Percentiles rank a stretch among this genome's conserved stretches.
These are phyloP conservation scores for Branchipolynoe longqiensis DNA, from an alignment of 2,888 invertebrate species.

Conservation along the genomic window DNA sequence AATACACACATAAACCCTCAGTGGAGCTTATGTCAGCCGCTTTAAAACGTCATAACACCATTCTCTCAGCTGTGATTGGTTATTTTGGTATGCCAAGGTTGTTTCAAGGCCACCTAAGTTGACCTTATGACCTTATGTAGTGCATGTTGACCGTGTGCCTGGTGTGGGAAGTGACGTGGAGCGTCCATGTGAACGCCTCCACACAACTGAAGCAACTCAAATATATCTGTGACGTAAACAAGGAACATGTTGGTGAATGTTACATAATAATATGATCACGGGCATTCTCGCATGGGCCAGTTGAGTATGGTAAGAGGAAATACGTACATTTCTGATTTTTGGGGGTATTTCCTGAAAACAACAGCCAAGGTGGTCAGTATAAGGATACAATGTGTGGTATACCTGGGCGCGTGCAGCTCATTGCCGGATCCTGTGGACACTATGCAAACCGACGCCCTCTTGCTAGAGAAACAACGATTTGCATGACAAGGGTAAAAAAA, in stretches of 20 bases:
- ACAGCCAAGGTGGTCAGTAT: conserved; percentile 52
- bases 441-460: conserved; percentile 46
- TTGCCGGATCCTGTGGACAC: conserved; percentile 41
- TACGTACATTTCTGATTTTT: conserved; percentile 56
- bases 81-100: conserved; percentile 38
- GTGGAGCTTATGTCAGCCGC: too few relatives aligned
- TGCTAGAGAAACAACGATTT: conserved; percentile 48
- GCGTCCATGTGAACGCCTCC: background rate
- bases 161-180: conserved; percentile 1
- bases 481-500: conserved; percentile 32
- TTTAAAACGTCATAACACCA: conserved; percentile 21
- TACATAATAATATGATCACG: conserved; percentile 43
- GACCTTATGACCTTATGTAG: conserved; percentile 52
- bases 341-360: conserved; percentile 57
- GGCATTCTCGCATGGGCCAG: conserved; percentile 56
- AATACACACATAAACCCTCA: too few relatives aligned
- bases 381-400: conserved; percentile 46
- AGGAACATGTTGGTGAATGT: conserved; percentile 32
- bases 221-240: conserved; percentile 27
- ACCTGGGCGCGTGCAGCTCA: conserved; percentile 26
- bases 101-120: conserved; percentile 50
- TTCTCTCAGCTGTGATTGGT: conserved; percentile 38
- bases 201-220: conserved; percentile 46
- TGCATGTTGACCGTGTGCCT: conserved; percentile 37
- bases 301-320: conserved; percentile 26